These are phyloP conservation scores for Synanthedon andrenaeformis DNA, from an alignment of 2,888 invertebrate species.

Conservation along the genomic window DNA sequence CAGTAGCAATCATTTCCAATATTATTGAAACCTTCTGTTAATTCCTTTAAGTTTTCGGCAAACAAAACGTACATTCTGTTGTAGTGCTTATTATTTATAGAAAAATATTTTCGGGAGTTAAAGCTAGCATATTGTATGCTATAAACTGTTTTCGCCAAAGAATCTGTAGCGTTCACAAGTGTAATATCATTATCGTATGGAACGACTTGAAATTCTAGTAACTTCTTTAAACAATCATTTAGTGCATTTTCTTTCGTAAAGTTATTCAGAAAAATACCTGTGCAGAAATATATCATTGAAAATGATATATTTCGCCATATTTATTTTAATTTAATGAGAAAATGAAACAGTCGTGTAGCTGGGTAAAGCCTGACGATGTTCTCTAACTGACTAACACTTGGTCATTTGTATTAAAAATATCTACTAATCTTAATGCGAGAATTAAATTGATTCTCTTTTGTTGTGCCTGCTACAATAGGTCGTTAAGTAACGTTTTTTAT, in stretches of 20 bases:
- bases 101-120: constrained; percentile 14
- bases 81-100: constrained; percentile 10
- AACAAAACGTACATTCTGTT: constrained; percentile 19
- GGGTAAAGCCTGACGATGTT: no score
- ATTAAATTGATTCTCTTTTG: no score
- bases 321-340: no score
- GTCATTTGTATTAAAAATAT: no score
- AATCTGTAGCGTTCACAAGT: constrained; percentile 15
- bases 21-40: constrained; percentile 12
- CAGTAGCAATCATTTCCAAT: constrained; percentile 17
- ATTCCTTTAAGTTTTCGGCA: constrained; percentile 14
- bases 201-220: neutral
- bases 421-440: no score
- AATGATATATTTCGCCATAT: neutral
- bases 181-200: constrained; percentile 13
- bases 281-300: neutral
- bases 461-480: no score
- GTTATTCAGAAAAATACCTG: neutral
- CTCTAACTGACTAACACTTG: no score
- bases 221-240: neutral
- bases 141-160: constrained; percentile 14
- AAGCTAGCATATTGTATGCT: constrained; percentile 13
- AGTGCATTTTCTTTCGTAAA: neutral
- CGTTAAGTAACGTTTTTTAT: no score
- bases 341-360: no score